Conservation (phyloP, 2,888 invertebrate species). For the Xestobium rufovillosum region DNA sequence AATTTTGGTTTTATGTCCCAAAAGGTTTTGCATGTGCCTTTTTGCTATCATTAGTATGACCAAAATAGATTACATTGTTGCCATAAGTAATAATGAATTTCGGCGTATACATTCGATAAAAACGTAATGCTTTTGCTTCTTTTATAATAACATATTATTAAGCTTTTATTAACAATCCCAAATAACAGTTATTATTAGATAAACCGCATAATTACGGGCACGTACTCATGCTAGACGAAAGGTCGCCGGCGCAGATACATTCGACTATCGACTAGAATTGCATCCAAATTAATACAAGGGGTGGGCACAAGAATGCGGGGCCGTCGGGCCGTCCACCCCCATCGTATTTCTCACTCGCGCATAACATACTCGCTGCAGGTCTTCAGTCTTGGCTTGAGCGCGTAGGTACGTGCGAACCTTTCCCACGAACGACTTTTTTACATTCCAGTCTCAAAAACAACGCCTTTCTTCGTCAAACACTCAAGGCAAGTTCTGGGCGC, state of each 20-base stretch:
- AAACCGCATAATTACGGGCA: too few species aligned
- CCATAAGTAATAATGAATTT: too few species aligned
- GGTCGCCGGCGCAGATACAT: conserved; percentile 23
- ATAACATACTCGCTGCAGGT: too few species aligned
- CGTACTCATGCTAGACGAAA: conserved; percentile 25
- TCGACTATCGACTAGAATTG: conserved; percentile 24
- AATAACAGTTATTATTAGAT: conserved; percentile 1
- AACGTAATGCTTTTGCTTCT: too few species aligned
- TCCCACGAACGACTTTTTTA: conserved; percentile 42
- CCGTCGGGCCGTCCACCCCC: conserved; percentile 3
- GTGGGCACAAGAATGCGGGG: conserved; percentile 33
- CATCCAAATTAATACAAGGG: conserved; percentile 32
- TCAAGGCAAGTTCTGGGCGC: conserved; percentile 21
- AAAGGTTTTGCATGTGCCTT: too few species aligned
- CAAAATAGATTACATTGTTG: too few species aligned
- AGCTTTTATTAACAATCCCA: conserved; percentile 1
- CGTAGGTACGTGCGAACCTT: conserved; percentile 36
- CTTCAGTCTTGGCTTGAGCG: too few species aligned
- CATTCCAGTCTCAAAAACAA: conserved; percentile 38
- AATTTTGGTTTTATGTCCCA: too few species aligned
- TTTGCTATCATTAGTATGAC: too few species aligned
- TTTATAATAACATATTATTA: too few species aligned
- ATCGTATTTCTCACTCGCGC: too few species aligned
- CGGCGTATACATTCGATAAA: too few species aligned
- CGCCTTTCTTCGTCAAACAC: conserved; percentile 30